Evolutionary conservation across 2,113 vertebrate species (phyloP).

Genomic region (Oophaga pumilio): DNA sequence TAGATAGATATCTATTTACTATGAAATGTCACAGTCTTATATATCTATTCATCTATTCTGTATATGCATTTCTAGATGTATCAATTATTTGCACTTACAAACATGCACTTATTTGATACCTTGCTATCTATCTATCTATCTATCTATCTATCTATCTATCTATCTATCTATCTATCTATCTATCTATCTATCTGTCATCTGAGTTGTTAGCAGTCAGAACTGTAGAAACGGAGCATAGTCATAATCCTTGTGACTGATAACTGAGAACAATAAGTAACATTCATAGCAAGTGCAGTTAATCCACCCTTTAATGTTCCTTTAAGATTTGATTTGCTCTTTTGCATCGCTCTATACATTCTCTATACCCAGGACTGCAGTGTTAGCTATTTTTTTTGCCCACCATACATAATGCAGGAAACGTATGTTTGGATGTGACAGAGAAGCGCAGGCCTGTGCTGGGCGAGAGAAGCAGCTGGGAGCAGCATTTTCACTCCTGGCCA

Average conservation of each 20-base stretch:
- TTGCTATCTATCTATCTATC: neutral
- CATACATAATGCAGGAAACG: neutral
- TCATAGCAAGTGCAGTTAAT: neutral
- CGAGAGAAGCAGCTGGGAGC: neutral
- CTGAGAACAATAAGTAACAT: neutral
- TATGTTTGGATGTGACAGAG: neutral
- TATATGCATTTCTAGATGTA: no score
- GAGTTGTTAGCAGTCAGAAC: no score
- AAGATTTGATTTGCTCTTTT: neutral
- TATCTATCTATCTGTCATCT: no score
- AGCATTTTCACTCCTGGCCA: conserved; percentile 18
- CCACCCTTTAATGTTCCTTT: neutral
- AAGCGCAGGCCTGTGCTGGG: neutral
- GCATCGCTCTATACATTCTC: neutral
- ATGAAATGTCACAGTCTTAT: no score
- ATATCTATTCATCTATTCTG: neutral
- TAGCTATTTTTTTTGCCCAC: neutral
- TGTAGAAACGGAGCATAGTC: neutral
- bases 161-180: no score
- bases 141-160: conserved; percentile 3
- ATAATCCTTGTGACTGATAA: neutral
- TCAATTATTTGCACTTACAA: no score
- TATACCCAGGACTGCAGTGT: neutral
- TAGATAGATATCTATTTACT: no score
- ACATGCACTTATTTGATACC: no score